phyloP scores from a whole-genome alignment of 2,797 vertebrate genomes.

The Tinamus major region DNA sequence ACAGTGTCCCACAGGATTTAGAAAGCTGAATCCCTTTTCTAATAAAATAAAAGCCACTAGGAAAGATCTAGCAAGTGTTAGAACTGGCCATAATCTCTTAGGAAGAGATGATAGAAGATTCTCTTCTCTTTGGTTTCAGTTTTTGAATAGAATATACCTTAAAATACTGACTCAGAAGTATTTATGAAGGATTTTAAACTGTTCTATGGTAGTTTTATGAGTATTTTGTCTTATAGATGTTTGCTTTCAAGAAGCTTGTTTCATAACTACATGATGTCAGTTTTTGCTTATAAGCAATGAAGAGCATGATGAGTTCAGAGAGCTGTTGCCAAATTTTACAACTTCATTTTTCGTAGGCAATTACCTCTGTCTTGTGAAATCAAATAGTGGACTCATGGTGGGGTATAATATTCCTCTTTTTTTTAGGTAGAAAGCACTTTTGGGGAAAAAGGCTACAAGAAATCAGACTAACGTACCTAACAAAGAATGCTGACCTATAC shows the following conservation, averaged over 20 bases:
- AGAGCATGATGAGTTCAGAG: not conserved
- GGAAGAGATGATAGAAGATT: not conserved
- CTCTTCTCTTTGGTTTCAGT: not conserved
- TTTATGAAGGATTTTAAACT: not conserved
- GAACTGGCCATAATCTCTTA: not conserved
- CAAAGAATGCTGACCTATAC: not conserved
- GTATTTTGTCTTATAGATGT: not conserved
- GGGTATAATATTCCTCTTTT: not conserved
- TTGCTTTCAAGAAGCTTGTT: not conserved
- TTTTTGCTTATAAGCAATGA: not conserved
- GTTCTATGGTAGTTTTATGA: not conserved
- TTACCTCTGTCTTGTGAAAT: not conserved
- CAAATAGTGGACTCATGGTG: not conserved
- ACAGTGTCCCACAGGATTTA: not conserved
- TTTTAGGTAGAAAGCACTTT: not conserved
- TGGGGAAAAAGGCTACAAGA: not conserved
- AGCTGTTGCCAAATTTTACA: not conserved
- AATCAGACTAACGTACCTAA: not conserved
- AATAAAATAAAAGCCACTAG: not conserved
- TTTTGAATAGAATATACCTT: not conserved
- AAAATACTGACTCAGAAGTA: not conserved
- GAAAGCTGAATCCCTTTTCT: not conserved
- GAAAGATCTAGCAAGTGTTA: not conserved
- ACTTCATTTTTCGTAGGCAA: not conserved
- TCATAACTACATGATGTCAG: not conserved